These are phyloP conservation scores for Reticulitermes lucifugus DNA, from an alignment of 2,888 invertebrate genomes.

Conservation along the genomic window DNA sequence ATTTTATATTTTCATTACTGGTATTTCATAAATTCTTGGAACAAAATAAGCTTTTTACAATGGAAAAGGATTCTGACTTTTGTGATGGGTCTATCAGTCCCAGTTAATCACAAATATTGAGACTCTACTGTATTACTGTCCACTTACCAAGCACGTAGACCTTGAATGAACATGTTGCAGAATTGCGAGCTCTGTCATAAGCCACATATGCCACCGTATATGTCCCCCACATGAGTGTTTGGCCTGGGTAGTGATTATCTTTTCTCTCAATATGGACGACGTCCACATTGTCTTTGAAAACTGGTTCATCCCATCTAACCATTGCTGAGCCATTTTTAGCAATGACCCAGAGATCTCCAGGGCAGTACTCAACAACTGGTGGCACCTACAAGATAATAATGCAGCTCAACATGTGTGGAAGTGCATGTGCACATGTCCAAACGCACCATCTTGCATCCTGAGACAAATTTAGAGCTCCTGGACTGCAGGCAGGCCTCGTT, in stretches of 20 bases:
- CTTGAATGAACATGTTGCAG: constrained; percentile 91
- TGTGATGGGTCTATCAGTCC: no score
- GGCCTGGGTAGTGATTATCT: constrained; percentile 88
- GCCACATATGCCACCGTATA: constrained; percentile 95
- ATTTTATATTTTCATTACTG: no score
- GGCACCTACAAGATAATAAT: constrained; percentile 66
- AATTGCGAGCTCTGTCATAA: constrained; percentile 91
- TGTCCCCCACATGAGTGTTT: constrained; percentile 90
- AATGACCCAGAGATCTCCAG: constrained; percentile 94
- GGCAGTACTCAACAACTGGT: constrained; percentile 90
- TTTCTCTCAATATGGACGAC: constrained; percentile 83
- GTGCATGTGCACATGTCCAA: no score
- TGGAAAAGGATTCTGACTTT: no score
- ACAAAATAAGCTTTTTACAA: no score
- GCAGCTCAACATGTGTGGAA: background rate
- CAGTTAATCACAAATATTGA: no score
- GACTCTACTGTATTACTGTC: background rate
- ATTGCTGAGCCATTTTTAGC: constrained; percentile 91
- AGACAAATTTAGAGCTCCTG: no score
- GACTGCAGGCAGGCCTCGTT: no score
- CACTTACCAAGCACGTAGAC: constrained; percentile 86
- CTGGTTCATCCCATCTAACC: constrained; percentile 92
- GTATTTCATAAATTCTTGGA: no score
- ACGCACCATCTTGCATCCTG: no score
- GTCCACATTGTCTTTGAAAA: constrained; percentile 90